Conservation (phyloP, 2,113 vertebrate species). For the Bubalus kerabau region DNA sequence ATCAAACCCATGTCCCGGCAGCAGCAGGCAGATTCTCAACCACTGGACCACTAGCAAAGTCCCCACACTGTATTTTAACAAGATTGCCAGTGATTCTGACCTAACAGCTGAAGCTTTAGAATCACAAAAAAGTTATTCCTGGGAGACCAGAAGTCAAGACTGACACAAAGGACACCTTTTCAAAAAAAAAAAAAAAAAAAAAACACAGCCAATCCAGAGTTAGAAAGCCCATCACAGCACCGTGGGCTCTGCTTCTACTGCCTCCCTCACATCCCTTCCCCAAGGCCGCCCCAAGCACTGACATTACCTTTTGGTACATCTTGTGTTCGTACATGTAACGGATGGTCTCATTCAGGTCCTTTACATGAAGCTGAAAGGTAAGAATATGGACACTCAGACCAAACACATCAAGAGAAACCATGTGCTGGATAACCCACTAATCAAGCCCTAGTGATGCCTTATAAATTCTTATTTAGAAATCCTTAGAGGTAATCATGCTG, state of each 20-base stretch:
- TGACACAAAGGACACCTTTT: not conserved
- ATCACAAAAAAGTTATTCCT: not conserved
- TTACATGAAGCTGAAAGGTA: slow-evolving; percentile 85
- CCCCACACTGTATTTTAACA: not conserved
- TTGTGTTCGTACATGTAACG: slow-evolving; percentile 89
- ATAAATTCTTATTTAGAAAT: not conserved
- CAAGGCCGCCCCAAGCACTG: not conserved
- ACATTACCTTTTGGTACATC: slow-evolving; percentile 86
- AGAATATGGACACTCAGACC: not conserved
- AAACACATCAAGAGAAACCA: not conserved
- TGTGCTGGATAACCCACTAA: not conserved
- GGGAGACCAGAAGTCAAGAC: not conserved
- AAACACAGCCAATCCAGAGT: too few species aligned
- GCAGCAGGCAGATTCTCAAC: not conserved
- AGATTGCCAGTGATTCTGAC: not conserved
- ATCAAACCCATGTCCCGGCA: not conserved
- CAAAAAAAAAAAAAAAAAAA: not conserved
- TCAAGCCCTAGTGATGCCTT: not conserved
- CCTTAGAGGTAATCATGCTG: fast-evolving
- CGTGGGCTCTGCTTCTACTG: fast-evolving
- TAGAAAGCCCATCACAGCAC: fast-evolving
- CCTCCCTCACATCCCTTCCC: not conserved
- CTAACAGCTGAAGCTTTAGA: not conserved
- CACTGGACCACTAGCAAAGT: not conserved
- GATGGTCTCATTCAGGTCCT: slow-evolving; percentile 89